Conservation (phyloP, 2,888 invertebrate genomes). For the Pristionchus japonicus region DNA sequence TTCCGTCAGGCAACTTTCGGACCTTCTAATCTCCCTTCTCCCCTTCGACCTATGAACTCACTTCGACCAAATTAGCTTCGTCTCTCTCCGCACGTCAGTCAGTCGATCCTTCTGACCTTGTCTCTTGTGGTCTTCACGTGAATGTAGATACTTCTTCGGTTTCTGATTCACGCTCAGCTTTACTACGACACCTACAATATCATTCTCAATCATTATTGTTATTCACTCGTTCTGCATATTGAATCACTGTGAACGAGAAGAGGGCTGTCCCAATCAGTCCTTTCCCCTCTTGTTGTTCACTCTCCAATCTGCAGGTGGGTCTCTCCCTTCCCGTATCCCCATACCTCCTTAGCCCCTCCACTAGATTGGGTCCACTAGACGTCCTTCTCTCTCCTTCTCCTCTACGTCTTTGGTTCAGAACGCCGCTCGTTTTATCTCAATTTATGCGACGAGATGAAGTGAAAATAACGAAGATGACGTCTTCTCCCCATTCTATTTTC, state of each 20-base stretch:
- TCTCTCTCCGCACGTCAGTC: background rate
- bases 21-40: background rate
- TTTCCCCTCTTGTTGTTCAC: background rate
- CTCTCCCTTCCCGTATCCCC: too few species aligned
- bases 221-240: too few species aligned
- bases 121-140: background rate
- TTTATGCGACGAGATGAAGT: background rate
- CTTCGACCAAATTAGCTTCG: background rate
- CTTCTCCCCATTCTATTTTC: background rate
- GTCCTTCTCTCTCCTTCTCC: background rate
- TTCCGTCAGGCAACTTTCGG: background rate
- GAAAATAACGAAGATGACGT: background rate
- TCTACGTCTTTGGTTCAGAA: background rate
- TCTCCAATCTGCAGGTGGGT: background rate
- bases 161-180: too few species aligned
- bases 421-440: background rate
- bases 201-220: too few species aligned
- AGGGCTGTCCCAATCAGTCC: background rate
- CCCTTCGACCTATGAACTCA: background rate
- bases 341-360: too few species aligned
- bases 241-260: background rate
- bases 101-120: background rate
- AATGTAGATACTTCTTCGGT: too few species aligned
- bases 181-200: too few species aligned
- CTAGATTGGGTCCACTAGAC: too few species aligned